phyloP scores from a whole-genome alignment of 2,888 invertebrate species.

The Dexiosoma caninum region DNA sequence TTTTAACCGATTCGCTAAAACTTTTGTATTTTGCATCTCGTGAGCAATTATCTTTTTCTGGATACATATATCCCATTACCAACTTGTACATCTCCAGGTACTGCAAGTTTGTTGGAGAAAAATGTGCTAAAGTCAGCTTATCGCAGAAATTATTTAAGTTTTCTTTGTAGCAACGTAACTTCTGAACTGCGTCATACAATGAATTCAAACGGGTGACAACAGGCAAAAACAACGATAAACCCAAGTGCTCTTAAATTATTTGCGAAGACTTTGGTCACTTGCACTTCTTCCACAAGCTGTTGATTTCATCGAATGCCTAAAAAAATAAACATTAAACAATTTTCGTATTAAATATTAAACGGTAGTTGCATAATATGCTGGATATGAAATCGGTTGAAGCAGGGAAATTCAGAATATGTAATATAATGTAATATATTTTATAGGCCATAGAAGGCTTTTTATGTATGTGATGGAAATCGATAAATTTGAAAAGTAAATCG shows the following conservation, averaged over 20 bases:
- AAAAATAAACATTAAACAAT: conserved; percentile 7
- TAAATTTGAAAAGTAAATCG: too few relatives aligned
- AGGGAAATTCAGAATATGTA: too few relatives aligned
- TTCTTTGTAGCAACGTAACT: conserved; percentile 19
- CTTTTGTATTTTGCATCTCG: too few relatives aligned
- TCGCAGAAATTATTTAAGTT: background rate
- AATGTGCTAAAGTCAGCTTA: conserved; percentile 11
- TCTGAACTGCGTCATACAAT: conserved; percentile 28
- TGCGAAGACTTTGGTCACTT: conserved; percentile 8
- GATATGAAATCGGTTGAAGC: too few relatives aligned
- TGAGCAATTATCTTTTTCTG: too few relatives aligned
- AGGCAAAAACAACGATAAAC: conserved; percentile 47
- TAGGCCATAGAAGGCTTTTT: too few relatives aligned
- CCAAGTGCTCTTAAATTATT: conserved; percentile 23
- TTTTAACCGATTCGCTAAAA: too few relatives aligned
- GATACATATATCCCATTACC: conserved; percentile 26
- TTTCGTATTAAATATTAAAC: too few relatives aligned
- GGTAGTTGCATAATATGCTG: too few relatives aligned
- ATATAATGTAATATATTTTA: too few relatives aligned
- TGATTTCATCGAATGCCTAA: conserved; percentile 25
- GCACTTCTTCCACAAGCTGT: conserved; percentile 26
- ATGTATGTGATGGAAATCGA: too few relatives aligned
- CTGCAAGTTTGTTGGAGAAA: background rate
- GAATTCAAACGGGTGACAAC: conserved; percentile 43
- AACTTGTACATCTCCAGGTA: conserved; percentile 25